Base-by-base conservation (phyloP, 2,888 invertebrate species). In the Galerucella nymphaeae region DNA sequence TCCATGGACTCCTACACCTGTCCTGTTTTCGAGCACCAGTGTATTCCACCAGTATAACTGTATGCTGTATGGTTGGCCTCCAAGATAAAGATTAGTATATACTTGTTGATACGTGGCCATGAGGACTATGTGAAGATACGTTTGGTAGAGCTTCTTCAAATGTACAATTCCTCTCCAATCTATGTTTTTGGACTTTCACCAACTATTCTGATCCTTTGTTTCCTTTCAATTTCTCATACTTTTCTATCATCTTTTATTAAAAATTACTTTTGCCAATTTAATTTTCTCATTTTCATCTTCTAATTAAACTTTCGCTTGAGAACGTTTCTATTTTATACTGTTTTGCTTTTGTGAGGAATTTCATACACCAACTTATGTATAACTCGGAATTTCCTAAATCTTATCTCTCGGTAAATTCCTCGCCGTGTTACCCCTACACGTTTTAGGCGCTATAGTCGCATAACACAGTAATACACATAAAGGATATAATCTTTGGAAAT, bases 401-500 rank as follows among this genome's bases (percentile, higher is more conserved):
- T 61, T 61, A 61, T 61, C 61, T 61, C 61, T 61, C 5, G 38
- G 38, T 38, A 41, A 65, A 65, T 65, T 65, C 53, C 53, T 38
- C 45, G 55, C 57, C 67, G 57, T 78, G 72, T 77, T 77, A 77
- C 79, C 78, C 72, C 58, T 66, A 62, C 58, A 78, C 73, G 75
- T 75, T 70, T 55, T 20, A 41, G 72, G 71, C 71, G 73, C 70
- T 72, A 55, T 66, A 30, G 69, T 59, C 74, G 71, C 10, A n/a
- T 41, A 61, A 61, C 38, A 61, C 61, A 61, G 61, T 70, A 78
- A 79, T 81, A 79, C 79, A 77, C 79, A 74, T 69, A 70, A 71
- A 70, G 81, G 80, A 82, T 84, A 84, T 84, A 84, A 84, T 83
- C 83, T 82, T 80, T 80, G 81, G 80, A 82, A 83, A 82, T 79